Base-by-base conservation (phyloP, 2,888 invertebrate species). In the Rapana venosa region DNA sequence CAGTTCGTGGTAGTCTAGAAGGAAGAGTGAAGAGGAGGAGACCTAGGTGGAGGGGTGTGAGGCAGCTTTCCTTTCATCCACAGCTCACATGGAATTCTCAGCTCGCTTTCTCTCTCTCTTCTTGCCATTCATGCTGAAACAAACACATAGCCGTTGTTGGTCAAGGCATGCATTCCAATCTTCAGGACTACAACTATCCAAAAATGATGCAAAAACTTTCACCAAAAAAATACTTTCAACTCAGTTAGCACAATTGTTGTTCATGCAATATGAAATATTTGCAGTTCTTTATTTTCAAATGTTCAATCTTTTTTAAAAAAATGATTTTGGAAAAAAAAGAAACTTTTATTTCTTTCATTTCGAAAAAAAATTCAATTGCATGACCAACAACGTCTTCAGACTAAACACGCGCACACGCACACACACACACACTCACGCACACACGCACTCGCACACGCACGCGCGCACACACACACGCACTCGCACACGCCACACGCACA, bases 81-180 rank as follows among this genome's bases (percentile, higher is more conserved):
- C 58, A 85, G 30, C 15, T 22, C 30, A 56, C 56, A 30, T 13
- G 6, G 56, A 85, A 77, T 30, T 77, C 58, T 56, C n/a, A 47
- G 20, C 83, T 47, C 36, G 4, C 20, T 26, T 47, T 20, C 26
- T 26, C 47, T 15, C 47, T 32, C 47, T 47, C 26, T 83, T 15
- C 83, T 36, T 22, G 83, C 47, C 56, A 36, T 26, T 26, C 36
- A 83, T 47, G 83, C 83, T 83, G 83, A 83, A 83, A 83, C 83
- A 83, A 36, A 83, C 47, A 83, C 36, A 81, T 47, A 83, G 81
- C n/a, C 83, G 83, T 47, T 83, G 83, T 47, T 83, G 83, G 83
- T 83, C 83, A 83, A n/a, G n/a, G 47, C 83, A 83, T 83, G 47
- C 47, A 79, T 15, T 79, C 32, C 15, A 26, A 15, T 17, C 4